phyloP scores from a whole-genome alignment of 2,797 vertebrate species.

The Mus minutoides region DNA sequence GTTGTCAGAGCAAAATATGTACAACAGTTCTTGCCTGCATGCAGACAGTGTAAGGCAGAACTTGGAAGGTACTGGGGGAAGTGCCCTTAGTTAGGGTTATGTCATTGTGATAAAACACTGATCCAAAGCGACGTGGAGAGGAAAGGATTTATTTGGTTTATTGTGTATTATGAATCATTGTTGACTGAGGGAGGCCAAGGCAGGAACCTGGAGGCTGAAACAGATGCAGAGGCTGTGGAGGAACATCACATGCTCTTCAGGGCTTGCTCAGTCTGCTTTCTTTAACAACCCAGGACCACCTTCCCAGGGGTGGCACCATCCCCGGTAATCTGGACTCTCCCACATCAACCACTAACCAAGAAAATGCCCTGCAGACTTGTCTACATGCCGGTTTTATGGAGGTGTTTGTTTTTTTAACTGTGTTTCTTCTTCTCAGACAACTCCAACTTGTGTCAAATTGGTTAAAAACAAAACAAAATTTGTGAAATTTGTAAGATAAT shows the following conservation, averaged over 20 bases:
- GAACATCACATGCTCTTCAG: not conserved
- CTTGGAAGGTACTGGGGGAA: not conserved
- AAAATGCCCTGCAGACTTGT: not conserved
- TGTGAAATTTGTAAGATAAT: not conserved
- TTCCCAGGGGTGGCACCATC: no score
- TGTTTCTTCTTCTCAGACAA: no score
- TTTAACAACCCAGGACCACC: not conserved
- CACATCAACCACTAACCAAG: no score
- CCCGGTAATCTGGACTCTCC: no score
- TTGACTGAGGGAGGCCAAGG: not conserved
- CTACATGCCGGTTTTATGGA: not conserved
- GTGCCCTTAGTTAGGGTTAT: not conserved
- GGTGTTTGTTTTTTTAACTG: not conserved
- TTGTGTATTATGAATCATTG: not conserved
- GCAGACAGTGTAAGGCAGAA: not conserved
- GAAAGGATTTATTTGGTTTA: not conserved
- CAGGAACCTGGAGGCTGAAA: not conserved
- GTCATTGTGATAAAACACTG: not conserved
- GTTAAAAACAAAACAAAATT: not conserved
- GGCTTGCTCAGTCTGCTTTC: not conserved
- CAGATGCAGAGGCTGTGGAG: not conserved
- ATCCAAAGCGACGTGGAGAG: not conserved
- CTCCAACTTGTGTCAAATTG: not conserved
- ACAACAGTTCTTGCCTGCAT: not conserved
- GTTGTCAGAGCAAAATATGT: not conserved